phyloP scores from a whole-genome alignment of 2,113 vertebrate species.

The Macroglossus sobrinus region DNA sequence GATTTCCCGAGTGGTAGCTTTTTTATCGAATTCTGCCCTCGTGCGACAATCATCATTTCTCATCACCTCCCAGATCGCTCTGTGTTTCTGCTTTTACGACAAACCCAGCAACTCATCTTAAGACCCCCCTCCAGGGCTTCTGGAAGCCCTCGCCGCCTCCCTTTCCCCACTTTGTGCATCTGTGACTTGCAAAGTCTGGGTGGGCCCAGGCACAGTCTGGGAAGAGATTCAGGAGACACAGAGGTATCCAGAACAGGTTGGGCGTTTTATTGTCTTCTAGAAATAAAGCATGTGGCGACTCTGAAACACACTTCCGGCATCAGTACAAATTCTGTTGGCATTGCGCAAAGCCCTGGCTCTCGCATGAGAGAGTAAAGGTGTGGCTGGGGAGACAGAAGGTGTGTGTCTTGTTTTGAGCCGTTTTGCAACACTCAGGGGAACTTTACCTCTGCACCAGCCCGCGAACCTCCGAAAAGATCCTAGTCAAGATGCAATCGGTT shows the following conservation, averaged over 20 bases:
- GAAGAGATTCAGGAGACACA: not conserved
- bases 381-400: not conserved
- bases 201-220: not conserved
- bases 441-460: not conserved
- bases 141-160: not conserved
- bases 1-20: not conserved
- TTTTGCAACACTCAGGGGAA: not conserved
- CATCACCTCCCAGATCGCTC: not conserved
- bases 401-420: rapidly evolving
- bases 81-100: not conserved
- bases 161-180: not conserved
- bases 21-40: not conserved
- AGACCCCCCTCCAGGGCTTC: not conserved
- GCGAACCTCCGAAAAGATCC: not conserved
- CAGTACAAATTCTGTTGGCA: rapidly evolving
- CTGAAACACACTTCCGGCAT: not conserved
- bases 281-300: not conserved
- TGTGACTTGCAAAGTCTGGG: not conserved
- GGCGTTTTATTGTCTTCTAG: not conserved
- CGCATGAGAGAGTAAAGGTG: rapidly evolving
- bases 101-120: not conserved
- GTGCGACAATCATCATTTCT: not conserved
- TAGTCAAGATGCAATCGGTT: not conserved
- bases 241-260: not conserved
- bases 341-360: not conserved